Conservation (phyloP, 2,888 invertebrate genomes). For the Alloscopus bannaensis region DNA sequence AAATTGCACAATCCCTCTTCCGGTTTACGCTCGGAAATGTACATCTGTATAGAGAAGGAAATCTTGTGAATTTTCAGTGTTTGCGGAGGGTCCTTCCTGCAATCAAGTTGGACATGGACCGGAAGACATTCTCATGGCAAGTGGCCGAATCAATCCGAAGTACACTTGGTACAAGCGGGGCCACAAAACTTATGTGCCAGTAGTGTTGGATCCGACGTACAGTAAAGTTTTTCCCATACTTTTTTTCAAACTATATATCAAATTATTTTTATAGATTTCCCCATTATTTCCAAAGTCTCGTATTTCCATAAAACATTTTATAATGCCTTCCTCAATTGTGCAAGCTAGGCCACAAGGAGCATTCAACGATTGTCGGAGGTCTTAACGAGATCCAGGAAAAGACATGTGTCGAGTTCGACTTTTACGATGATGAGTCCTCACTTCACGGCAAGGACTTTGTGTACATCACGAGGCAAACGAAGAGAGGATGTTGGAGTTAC, state of each 20-base stretch:
- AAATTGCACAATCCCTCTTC: conserved; percentile 1
- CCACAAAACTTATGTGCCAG: conserved; percentile 64
- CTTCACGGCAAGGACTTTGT: conserved; percentile 58
- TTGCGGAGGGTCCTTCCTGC: conserved; percentile 60
- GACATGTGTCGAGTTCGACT: conserved; percentile 69
- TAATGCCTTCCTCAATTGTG: conserved; percentile 3
- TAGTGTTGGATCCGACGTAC: conserved; percentile 68
- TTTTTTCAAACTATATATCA: conserved; percentile 7
- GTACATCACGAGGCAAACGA: conserved; percentile 66
- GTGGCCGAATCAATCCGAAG: conserved; percentile 67
- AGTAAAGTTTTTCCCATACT: conserved; percentile 59
- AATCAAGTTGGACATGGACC: conserved; percentile 65
- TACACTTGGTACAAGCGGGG: conserved; percentile 68
- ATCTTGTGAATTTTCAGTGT: conserved; percentile 26
- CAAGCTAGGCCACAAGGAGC: conserved; percentile 64
- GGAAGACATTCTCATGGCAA: conserved; percentile 64
- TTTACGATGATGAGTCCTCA: conserved; percentile 59
- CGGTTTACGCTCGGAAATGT: conserved; percentile 10
- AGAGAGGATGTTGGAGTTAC: conserved; percentile 69
- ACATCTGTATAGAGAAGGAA: too few species aligned
- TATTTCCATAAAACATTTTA: too few species aligned
- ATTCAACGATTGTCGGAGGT: conserved; percentile 64
- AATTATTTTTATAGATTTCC: neutral
- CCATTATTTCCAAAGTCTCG: neutral
- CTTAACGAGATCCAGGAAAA: conserved; percentile 66